Conservation (phyloP, 2,113 vertebrate genomes). For the Ailurus styani region DNA sequence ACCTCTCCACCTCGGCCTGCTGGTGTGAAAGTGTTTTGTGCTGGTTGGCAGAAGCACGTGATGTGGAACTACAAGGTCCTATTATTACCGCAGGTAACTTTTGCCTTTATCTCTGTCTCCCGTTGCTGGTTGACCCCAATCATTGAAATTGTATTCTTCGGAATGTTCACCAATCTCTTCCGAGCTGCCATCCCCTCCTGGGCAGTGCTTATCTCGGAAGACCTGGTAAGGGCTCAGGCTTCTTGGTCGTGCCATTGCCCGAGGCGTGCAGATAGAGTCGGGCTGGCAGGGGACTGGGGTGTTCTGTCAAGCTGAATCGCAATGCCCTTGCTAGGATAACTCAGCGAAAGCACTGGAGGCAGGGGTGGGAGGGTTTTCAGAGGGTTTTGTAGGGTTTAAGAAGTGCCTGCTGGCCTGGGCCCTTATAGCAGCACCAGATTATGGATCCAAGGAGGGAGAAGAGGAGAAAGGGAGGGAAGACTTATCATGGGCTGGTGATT, state of each 20-base stretch:
- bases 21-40: slow-evolving; percentile 60
- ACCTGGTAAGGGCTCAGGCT: neutral
- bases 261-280: neutral
- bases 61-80: slow-evolving; percentile 54
- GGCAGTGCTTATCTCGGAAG: slow-evolving; percentile 22
- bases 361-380: neutral
- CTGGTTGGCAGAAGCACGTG: slow-evolving; percentile 39
- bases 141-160: slow-evolving; percentile 63
- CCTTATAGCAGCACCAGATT: neutral
- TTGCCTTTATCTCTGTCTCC: slow-evolving; percentile 56
- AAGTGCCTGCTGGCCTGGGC: neutral
- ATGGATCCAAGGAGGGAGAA: neutral
- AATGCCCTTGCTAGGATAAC: neutral
- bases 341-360: neutral
- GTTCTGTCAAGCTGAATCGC: neutral
- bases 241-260: slow-evolving; percentile 7
- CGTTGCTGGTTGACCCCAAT: slow-evolving; percentile 60
- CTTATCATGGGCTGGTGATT: neutral
- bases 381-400: neutral
- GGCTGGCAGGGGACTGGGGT: neutral
- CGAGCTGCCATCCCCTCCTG: neutral
- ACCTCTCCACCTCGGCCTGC: slow-evolving; percentile 60
- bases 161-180: slow-evolving; percentile 54
- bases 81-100: slow-evolving; percentile 43
- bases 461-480: neutral